These are phyloP conservation scores for Pionites leucogaster DNA, from an alignment of 2,113 vertebrate species.

Conservation along the genomic window DNA sequence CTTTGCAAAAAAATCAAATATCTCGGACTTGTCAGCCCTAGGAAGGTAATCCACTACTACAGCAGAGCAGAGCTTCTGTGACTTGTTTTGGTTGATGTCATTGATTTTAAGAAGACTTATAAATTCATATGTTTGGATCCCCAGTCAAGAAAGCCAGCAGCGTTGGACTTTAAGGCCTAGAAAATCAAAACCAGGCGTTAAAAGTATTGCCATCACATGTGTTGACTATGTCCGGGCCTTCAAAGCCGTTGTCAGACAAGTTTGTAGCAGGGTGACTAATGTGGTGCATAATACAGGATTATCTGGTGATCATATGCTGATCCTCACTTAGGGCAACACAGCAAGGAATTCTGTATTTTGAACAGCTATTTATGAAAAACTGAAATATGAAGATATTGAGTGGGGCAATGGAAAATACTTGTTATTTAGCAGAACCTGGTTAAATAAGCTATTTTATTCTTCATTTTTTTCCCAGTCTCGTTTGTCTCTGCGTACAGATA, in stretches of 20 bases:
- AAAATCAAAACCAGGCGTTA: not conserved
- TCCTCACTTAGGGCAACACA: not conserved
- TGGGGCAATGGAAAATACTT: not conserved
- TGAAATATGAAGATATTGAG: not conserved
- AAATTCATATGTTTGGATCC: not conserved
- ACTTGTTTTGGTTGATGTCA: not conserved
- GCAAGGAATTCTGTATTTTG: not conserved
- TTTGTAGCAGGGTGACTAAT: not conserved
- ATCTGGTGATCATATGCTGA: not conserved
- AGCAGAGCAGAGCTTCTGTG: not conserved
- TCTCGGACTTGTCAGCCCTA: not conserved
- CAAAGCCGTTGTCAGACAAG: not conserved
- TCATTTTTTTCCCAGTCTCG: not conserved
- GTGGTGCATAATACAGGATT: not conserved
- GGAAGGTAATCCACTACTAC: not conserved
- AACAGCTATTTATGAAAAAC: not conserved
- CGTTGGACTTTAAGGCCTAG: not conserved
- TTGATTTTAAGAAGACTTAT: not conserved
- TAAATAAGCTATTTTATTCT: not conserved
- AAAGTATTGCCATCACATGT: not conserved
- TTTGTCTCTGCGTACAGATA: not conserved
- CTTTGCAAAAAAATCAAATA: not conserved
- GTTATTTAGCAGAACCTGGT: not conserved
- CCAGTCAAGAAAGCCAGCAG: not conserved
- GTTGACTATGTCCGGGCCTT: not conserved